Evolutionary conservation across 2,113 vertebrate genomes (phyloP).

Genomic region (Pteronura brasiliensis): DNA sequence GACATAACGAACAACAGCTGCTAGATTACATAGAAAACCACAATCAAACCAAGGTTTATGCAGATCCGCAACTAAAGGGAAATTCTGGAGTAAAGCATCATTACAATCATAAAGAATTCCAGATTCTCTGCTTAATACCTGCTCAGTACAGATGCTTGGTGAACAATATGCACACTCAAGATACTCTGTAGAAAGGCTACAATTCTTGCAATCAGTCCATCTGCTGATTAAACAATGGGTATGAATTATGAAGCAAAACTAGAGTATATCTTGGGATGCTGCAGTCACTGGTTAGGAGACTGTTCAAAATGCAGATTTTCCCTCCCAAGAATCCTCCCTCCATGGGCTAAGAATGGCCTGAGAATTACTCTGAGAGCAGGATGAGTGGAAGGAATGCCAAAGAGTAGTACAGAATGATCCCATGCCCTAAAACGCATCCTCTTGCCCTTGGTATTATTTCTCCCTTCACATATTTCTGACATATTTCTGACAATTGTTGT

Average conservation of each 20-base stretch:
- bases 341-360: neutral
- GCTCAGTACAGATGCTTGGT: neutral
- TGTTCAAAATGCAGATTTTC: neutral
- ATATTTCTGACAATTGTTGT: neutral
- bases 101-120: neutral
- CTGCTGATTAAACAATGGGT: neutral
- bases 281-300: neutral
- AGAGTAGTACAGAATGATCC: neutral
- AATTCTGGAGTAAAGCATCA: neutral
- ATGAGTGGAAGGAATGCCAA: neutral
- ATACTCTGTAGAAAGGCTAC: neutral
- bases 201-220: neutral
- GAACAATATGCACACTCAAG: neutral
- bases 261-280: neutral
- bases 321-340: neutral
- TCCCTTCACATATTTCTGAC: neutral
- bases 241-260: neutral
- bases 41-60: neutral
- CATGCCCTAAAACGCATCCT: neutral
- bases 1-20: neutral
- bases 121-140: neutral
- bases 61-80: neutral
- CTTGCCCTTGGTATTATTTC: neutral
- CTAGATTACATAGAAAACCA: neutral
- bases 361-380: neutral